These are phyloP conservation scores for Pristiophorus japonicus DNA, from an alignment of 2,113 vertebrate species.

Conservation along the genomic window DNA sequence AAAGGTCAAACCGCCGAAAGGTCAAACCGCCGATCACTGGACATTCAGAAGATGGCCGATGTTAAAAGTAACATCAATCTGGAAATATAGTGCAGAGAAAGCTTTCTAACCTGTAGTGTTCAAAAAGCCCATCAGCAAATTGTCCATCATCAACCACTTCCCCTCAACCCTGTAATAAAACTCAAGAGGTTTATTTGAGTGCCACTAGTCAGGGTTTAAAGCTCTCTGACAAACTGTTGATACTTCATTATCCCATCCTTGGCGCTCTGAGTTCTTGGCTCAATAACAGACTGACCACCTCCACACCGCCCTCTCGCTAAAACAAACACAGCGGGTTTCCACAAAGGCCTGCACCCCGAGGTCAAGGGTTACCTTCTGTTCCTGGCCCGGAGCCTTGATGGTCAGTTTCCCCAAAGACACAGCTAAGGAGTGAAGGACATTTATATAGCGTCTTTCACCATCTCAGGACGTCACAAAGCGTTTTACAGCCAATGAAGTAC, in stretches of 20 bases:
- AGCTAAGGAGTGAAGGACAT: no score
- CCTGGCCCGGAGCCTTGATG: not conserved
- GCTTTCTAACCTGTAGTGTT: not conserved
- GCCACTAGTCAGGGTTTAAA: not conserved
- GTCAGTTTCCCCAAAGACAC: not conserved
- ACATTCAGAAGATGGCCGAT: not conserved
- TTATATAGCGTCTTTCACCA: not conserved
- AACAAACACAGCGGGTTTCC: not conserved
- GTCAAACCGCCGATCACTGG: not conserved
- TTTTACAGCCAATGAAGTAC: not conserved
- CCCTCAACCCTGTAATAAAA: not conserved
- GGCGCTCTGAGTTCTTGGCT: not conserved
- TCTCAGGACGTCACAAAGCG: not conserved
- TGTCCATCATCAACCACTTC: not conserved
- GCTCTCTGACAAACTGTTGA: not conserved
- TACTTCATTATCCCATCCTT: not conserved
- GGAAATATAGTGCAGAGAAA: not conserved
- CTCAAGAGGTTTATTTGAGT: not conserved
- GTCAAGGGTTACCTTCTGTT: not conserved
- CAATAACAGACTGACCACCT: not conserved
- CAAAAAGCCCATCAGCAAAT: slow-evolving; percentile 6
- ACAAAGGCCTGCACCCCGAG: no score
- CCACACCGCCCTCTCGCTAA: not conserved
- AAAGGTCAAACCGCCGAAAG: not conserved
- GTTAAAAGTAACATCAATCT: not conserved